Evolutionary conservation across 2,888 invertebrate species (phyloP).

Genomic region (Hirtodrosophila histrioides): DNA sequence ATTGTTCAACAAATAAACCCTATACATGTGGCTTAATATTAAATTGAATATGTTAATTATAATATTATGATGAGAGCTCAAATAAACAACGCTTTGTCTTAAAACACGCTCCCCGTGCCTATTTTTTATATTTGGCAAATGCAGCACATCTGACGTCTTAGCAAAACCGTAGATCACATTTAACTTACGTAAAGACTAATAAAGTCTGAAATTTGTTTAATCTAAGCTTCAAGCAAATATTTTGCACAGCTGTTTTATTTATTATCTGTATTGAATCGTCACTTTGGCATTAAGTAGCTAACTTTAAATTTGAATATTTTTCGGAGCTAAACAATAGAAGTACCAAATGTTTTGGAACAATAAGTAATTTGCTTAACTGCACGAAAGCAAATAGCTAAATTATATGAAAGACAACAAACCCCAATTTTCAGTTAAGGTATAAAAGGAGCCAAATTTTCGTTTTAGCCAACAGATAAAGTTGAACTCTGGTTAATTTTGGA

Average conservation of each 20-base stretch:
- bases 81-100: constrained; percentile 48
- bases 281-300: constrained; percentile 10
- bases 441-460: constrained; percentile 47
- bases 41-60: constrained; percentile 22
- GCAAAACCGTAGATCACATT: constrained; percentile 3
- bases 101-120: constrained; percentile 28
- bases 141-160: constrained; percentile 41
- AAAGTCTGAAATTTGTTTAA: constrained; percentile 56
- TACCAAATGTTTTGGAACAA: constrained; percentile 70
- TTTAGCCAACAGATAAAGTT: constrained; percentile 48
- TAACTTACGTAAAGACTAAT: constrained; percentile 58
- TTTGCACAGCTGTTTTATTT: constrained; percentile 63
- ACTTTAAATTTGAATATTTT: constrained; percentile 24
- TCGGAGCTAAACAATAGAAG: constrained; percentile 47
- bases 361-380: constrained; percentile 56
- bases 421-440: constrained; percentile 38
- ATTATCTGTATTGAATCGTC: constrained; percentile 16
- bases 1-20: constrained; percentile 8
- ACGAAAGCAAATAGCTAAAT: constrained; percentile 61
- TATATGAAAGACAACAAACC: constrained; percentile 29
- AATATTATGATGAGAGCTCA: constrained; percentile 18
- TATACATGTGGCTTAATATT: constrained; percentile 10
- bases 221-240: constrained; percentile 62
- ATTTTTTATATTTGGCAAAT: constrained; percentile 15
- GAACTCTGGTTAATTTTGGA: constrained; percentile 35